These are phyloP conservation scores for Augochlorella aurata DNA, from an alignment of 2,888 invertebrate species.

Conservation along the genomic window DNA sequence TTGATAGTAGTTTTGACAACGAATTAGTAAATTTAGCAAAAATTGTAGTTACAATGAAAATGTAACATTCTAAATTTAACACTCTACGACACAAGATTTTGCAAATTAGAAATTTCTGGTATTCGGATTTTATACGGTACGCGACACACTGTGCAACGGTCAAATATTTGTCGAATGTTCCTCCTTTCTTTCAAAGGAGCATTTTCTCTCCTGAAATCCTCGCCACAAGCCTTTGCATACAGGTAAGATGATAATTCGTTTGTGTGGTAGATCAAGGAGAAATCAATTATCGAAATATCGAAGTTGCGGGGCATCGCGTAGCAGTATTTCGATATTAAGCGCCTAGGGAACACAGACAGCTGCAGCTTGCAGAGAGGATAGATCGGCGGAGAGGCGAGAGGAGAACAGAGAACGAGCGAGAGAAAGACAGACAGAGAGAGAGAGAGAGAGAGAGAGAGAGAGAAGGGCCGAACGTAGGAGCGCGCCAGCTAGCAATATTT, in stretches of 20 bases:
- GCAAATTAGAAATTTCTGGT: no score
- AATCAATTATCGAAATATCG: constrained; percentile 64
- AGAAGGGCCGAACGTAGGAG: constrained; percentile 11
- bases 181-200: no score
- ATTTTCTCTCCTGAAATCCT: no score
- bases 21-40: no score
- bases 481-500: constrained; percentile 74
- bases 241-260: constrained; percentile 21
- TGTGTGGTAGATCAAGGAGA: constrained; percentile 22
- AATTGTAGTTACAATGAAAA: no score
- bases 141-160: no score
- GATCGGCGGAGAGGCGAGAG: neutral
- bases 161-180: no score
- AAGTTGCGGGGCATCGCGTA: constrained; percentile 44
- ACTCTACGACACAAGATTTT: no score
- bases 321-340: constrained; percentile 61
- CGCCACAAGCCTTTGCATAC: no score
- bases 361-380: constrained; percentile 25
- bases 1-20: no score
- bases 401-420: constrained; percentile 3
- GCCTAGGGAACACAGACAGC: constrained; percentile 36
- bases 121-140: no score
- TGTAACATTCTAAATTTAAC: no score
- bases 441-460: constrained; percentile 13
- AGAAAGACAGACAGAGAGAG: neutral